Percentiles rank a stretch among this genome's conserved stretches.
phyloP scores from a whole-genome alignment of 2,113 vertebrate genomes.

The Jacana jacana region DNA sequence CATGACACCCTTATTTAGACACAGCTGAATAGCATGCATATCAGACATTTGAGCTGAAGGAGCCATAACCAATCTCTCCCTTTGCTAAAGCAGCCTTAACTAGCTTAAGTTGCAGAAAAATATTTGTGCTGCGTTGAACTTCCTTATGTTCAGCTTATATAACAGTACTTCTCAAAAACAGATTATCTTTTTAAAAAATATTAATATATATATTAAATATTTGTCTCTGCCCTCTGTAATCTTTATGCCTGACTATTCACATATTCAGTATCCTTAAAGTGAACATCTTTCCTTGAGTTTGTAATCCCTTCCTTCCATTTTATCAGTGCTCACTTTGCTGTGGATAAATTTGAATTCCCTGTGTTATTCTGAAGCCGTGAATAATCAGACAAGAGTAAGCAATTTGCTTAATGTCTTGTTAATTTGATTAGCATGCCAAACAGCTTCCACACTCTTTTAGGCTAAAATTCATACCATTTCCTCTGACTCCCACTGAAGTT shows the following conservation, averaged over 20 bases:
- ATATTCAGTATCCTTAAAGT: background rate
- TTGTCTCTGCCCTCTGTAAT: background rate
- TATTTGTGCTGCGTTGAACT: background rate
- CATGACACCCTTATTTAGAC: background rate
- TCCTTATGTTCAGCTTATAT: background rate
- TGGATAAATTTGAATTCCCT: background rate
- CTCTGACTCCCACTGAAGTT: background rate
- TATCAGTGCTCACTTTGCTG: background rate
- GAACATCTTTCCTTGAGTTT: background rate
- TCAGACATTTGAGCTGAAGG: background rate
- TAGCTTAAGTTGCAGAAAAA: background rate
- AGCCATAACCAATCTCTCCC: background rate
- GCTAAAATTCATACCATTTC: background rate
- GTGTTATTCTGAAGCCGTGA: background rate
- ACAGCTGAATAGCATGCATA: background rate
- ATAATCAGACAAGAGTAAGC: background rate
- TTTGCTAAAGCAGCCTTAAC: background rate
- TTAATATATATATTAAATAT: background rate
- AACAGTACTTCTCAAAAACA: background rate
- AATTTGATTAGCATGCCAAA: background rate
- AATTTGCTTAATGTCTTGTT: background rate
- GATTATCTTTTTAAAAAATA: background rate
- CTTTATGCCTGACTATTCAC: background rate
- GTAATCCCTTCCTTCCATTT: background rate
- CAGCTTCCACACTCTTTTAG: background rate